Base-by-base conservation (phyloP, 2,113 vertebrate genomes). In the Argyrosomus japonicus region DNA sequence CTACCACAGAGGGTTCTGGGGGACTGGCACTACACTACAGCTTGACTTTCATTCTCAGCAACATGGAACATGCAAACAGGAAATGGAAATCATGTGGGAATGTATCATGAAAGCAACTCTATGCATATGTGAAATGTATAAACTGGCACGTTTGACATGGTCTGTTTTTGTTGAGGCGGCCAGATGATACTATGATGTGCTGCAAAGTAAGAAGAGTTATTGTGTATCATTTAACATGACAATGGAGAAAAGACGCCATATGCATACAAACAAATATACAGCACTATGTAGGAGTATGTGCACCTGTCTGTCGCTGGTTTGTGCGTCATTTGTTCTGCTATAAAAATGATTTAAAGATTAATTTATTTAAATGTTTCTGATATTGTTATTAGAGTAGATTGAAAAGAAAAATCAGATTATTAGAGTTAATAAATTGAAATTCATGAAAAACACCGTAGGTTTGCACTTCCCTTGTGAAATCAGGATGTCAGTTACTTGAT, bases 1-100 rank as follows among this genome's bases (percentile, higher is more conserved):
- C 78, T 86, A 83, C 85, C 87, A 79, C 71, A 75, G 79, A 80
- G 87, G 79, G 70, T 75, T 92, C 79, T 79, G 47, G 61, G 79
- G 83, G 57, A 70, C 75, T 67, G 67, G 77, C 75, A 58, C 83
- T 36, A 40, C 82, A 77, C 75, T 90, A 90, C 57, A 83, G 79
- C 60, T 32, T 15, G 27, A 12, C 56, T 81, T 81, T 87, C 69
- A 82, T 83, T 84, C 75, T 71, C 54, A 23, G 68, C 15, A 65
- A 75, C 72, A 51, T 6, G 17, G 5, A 21, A n/a, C 47, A 81
- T 70, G 76, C 79, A 72, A 87, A 83, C 63, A 64, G 68, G 51
- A 83, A 45, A 84, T 47, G 47, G 71, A 84, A 82, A 60, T 91
- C 83, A 70, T 18, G 11, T 43, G 67, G 75, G 68, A 83, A 75